phyloP scores from a whole-genome alignment of 2,113 vertebrate genomes.

The Notothenia coriiceps region DNA sequence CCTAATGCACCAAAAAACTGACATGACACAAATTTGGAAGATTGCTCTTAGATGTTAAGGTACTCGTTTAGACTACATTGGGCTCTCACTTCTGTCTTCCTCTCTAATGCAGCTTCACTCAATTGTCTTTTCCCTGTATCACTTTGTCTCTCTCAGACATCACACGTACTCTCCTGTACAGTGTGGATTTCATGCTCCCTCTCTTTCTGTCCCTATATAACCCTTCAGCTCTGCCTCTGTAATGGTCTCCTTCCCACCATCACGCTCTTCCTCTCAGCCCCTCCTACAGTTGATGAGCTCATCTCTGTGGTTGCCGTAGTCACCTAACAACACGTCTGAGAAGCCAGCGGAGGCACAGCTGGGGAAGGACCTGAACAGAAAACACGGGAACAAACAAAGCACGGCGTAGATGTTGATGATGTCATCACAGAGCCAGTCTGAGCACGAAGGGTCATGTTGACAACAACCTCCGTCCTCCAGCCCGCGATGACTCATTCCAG shows the following conservation, averaged over 20 bases:
- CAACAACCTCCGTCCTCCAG: constrained; percentile 60
- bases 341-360: constrained; percentile 46
- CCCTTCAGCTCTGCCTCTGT: constrained; percentile 20
- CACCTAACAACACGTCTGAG: constrained; percentile 74
- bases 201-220: constrained; percentile 28
- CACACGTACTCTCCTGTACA: constrained; percentile 7
- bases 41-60: not conserved
- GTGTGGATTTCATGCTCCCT: constrained; percentile 21
- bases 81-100: not conserved
- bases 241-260: constrained; percentile 35
- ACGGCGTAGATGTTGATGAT: constrained; percentile 45
- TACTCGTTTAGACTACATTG: not conserved
- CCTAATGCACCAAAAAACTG: not conserved
- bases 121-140: constrained; percentile 5
- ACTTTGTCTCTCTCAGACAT: constrained; percentile 15
- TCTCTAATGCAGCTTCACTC: not conserved
- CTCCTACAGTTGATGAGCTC: constrained; percentile 84
- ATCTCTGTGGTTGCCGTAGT: constrained; percentile 82
- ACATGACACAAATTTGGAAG: constrained; percentile 2
- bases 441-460: constrained; percentile 51
- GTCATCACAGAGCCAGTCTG: constrained; percentile 57
- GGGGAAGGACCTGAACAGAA: constrained; percentile 27
- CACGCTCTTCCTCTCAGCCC: constrained; percentile 59
- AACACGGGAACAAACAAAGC: constrained; percentile 65
- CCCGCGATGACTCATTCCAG: constrained; percentile 57